A percentile compares a stretch with the other conserved stretches of the same genome.
These are phyloP conservation scores for Smutsia gigantea DNA, from an alignment of 2,797 vertebrate species.

Conservation along the genomic window DNA sequence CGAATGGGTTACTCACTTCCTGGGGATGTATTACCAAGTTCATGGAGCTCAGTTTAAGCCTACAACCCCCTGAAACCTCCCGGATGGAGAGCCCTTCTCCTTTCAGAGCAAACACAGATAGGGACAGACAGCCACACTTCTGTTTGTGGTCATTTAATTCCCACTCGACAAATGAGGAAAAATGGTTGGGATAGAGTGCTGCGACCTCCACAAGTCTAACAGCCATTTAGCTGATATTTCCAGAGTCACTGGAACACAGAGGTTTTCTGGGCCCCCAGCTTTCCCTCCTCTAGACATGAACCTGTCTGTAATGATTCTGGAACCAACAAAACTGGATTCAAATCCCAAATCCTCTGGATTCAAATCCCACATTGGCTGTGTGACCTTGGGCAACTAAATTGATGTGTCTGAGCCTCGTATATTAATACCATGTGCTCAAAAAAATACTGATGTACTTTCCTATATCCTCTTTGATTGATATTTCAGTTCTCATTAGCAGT, in stretches of 20 bases:
- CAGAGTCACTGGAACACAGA: neutral
- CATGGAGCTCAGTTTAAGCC: neutral
- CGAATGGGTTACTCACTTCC: neutral
- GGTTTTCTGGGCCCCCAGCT: neutral
- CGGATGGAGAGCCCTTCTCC: neutral
- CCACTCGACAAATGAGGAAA: neutral
- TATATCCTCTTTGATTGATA: neutral
- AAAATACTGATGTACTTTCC: neutral
- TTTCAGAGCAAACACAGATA: neutral
- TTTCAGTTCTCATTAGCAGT: neutral
- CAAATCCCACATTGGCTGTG: neutral
- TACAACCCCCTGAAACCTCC: neutral
- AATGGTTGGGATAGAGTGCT: neutral
- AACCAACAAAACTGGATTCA: neutral
- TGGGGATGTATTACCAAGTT: neutral
- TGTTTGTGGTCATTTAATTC: constrained; percentile 14
- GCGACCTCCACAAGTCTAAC: neutral
- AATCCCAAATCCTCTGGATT: neutral
- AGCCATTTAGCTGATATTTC: neutral
- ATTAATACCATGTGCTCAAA: neutral
- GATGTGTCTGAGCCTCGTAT: neutral
- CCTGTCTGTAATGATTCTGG: neutral
- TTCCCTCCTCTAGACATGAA: neutral
- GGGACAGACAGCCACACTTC: neutral
- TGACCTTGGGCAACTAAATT: neutral